Evolutionary conservation across 2,797 vertebrate genomes (phyloP), one percentile per base, ranked within the genome.

Genomic region (Falco cherrug): DNA sequence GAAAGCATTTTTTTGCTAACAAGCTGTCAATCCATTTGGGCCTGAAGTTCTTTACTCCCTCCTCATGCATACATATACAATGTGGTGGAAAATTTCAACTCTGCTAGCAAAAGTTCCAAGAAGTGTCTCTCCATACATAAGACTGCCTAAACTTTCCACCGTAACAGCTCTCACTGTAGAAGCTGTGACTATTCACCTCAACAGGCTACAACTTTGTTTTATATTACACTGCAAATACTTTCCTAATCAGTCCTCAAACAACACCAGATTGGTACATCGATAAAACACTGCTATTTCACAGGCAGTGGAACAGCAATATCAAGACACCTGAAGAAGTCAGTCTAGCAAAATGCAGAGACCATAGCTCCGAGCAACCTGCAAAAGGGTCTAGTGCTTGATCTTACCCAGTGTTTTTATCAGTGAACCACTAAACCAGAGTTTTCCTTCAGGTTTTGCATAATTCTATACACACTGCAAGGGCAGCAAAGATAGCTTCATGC

Each of bases 221-320:
- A 48, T 77, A 74, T 87, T 93, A 87, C 54, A 78, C 70, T 64
- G 77, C 71, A 96, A 91, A 90, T 75, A 93, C 60, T 64, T 25
- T 84, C 67, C 93, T 90, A 91, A 96, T 95, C 86, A 85, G 71
- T 50, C 35, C 71, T 76, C 88, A 95, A 92, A 95, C 80, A 87
- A 92, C 73, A 56, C 22, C 83, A 82, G 91, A 94, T 71, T 53
- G 54, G 69, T 67, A 82, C 28, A 5, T 2, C 53, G 88, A 87
- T 89, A 90, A 67, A 93, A 76, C 13, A 39, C 11, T 70, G 78
- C 59, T 15, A 22, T 92, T 89, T 87, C 81, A 47, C 73, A 74
- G 68, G 84, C 92, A 85, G 68, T 39, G 63, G 16, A 91, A 94
- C 33, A 22, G 51, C 0, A 2, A 10, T 64, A 89, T 5, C 51